Evolutionary conservation across 1,140 invertebrate genomes (phyloP).

Genomic region (Hestina assimilis): DNA sequence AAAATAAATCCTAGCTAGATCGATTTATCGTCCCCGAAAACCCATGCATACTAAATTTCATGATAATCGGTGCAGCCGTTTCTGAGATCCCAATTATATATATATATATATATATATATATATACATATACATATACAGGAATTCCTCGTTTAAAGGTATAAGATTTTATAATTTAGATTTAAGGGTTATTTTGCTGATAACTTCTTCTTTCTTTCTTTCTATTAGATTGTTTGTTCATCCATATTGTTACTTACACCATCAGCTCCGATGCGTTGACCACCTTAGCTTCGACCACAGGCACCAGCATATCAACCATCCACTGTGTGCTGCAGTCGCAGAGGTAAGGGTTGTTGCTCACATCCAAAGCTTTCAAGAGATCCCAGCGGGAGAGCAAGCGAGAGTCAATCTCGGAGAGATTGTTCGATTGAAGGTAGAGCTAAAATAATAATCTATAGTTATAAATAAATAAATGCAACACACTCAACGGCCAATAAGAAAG

Average conservation of each 20-base stretch:
- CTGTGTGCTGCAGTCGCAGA: slow-evolving; percentile 86
- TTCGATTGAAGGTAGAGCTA: slow-evolving; percentile 85
- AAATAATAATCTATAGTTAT: too few relatives aligned
- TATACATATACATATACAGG: too few relatives aligned
- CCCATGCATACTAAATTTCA: too few relatives aligned
- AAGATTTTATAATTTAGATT: too few relatives aligned
- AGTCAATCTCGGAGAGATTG: slow-evolving; percentile 81
- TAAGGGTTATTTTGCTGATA: too few relatives aligned
- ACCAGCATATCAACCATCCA: slow-evolving; percentile 83
- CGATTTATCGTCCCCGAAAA: too few relatives aligned
- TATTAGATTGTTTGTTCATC: background rate
- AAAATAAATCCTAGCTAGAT: too few relatives aligned
- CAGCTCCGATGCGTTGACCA: slow-evolving; percentile 38
- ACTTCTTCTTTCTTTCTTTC: too few relatives aligned
- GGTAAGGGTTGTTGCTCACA: slow-evolving; percentile 84
- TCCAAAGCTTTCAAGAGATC: slow-evolving; percentile 82
- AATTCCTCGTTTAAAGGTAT: too few relatives aligned
- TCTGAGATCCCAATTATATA: too few relatives aligned
- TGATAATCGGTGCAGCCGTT: too few relatives aligned
- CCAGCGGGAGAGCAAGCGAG: slow-evolving; percentile 81
- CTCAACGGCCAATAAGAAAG: background rate
- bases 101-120: too few relatives aligned
- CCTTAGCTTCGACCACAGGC: slow-evolving; percentile 58
- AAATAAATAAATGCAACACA: background rate
- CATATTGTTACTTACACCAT: slow-evolving; percentile 54